phyloP scores from a whole-genome alignment of 2,888 invertebrate genomes.

The Trachelus iudaicus region DNA sequence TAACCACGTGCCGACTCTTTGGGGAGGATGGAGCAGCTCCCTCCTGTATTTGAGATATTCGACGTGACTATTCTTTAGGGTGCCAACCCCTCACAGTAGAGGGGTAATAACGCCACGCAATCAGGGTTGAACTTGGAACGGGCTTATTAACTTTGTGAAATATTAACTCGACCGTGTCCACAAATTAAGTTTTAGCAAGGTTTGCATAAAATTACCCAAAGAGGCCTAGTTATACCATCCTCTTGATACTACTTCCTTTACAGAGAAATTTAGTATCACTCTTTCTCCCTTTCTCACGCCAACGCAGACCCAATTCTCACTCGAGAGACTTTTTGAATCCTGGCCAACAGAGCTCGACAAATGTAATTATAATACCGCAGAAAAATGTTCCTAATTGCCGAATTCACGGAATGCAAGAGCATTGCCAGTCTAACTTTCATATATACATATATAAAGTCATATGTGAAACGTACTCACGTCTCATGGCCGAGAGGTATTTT shows the following conservation, averaged over 20 bases:
- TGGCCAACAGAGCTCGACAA: conserved; percentile 37
- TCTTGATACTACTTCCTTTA: background rate
- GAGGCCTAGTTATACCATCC: conserved; percentile 10
- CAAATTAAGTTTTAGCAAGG: conserved; percentile 20
- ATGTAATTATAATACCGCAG: conserved; percentile 42
- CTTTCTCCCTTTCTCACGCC: background rate
- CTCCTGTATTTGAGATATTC: background rate
- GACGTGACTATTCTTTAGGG: background rate
- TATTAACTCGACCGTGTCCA: conserved; percentile 22
- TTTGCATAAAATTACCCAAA: conserved; percentile 22
- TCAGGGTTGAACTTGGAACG: conserved; percentile 12
- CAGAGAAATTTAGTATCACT: background rate
- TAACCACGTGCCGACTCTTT: background rate
- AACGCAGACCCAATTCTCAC: conserved; percentile 22
- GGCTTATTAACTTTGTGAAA: conserved; percentile 21
- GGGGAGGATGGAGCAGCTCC: no score
- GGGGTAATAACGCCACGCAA: background rate
- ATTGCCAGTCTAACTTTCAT: no score
- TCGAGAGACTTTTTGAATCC: conserved; percentile 41
- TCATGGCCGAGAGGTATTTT: background rate
- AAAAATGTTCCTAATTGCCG: conserved; percentile 44
- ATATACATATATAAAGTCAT: background rate
- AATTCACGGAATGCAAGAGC: conserved; percentile 21
- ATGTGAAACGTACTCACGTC: background rate
- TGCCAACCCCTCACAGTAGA: background rate